Evolutionary conservation across 2,113 vertebrate genomes (phyloP).

Genomic region (Salvelinus alpinus): DNA sequence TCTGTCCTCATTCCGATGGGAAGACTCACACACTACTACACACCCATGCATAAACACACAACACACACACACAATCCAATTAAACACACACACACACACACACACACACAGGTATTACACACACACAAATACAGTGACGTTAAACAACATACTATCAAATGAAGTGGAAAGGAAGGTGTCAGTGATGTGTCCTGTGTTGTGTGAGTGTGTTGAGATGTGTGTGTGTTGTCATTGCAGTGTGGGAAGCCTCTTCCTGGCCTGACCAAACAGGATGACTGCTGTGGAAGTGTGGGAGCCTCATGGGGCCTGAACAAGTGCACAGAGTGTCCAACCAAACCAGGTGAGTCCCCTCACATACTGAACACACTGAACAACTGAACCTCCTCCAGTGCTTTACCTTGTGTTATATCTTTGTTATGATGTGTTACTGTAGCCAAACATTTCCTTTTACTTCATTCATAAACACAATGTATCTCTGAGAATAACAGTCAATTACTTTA

Average conservation of each 20-base stretch:
- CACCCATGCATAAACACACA: constrained; percentile 10
- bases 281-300: constrained; percentile 88
- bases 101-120: background rate
- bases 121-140: constrained; percentile 38
- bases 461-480: background rate
- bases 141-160: constrained; percentile 31
- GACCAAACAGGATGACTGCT: constrained; percentile 90
- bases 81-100: background rate
- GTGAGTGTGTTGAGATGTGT: constrained; percentile 7
- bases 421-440: background rate
- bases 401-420: too few relatives aligned
- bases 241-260: constrained; percentile 86
- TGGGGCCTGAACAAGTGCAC: constrained; percentile 87
- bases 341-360: constrained; percentile 69
- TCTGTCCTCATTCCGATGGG: constrained; percentile 25
- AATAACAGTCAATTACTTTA: background rate
- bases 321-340: constrained; percentile 87
- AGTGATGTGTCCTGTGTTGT: background rate
- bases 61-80: background rate
- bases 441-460: too few relatives aligned
- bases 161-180: background rate
- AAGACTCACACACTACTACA: constrained; percentile 27
- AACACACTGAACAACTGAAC: background rate
- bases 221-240: constrained; percentile 77
- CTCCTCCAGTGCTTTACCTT: background rate